Base-by-base conservation (phyloP, 2,888 invertebrate genomes). In the Ormyrus labotus region DNA sequence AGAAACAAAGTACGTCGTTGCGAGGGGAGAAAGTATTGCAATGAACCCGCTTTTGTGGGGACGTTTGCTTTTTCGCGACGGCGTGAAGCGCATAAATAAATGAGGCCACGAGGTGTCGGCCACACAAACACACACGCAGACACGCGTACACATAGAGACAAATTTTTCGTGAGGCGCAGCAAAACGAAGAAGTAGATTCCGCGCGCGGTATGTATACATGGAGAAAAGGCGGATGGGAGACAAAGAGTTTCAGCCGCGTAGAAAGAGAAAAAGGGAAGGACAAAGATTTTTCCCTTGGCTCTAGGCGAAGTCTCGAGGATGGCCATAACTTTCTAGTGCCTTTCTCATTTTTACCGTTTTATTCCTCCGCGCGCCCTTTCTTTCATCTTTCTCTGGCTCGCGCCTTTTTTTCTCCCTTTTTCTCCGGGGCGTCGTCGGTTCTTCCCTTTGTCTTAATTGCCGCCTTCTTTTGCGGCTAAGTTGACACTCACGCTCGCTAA, bases 81-180 rank as follows among this genome's bases (percentile, higher is more conserved):
- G 65, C 73, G 77, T 57, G 77, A 77, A 81, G 65, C 10, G 74
- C 67, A 81, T 81, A 78, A 81, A 81, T 78, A 81, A 78, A 78
- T 74, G 74, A 78, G 60, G 34, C 34, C 34, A 34, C 34, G 3
- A 68, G 63, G 57, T 64, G 60, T 53, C 11, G 11, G 34, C 34
- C 34, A 2, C 34, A 34, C 34, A 34, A 34, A 34, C 34, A 34
- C 2, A 34, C 0, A 34, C 34, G 2, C 34, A 34, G 3, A 34
- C 34, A 34, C 45, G 10, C 13, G 34, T 48, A 10, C 5, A 34
- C 10, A 60, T 9, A 7, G 55, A 45, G 47, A 48, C 50, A 76
- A 68, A 77, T 57, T 72, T 72, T 73, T 68, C 58, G 13, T 13
- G 13, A 13, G 13, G 13, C 13, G 10, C 50, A 48, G 51, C n/a